These are phyloP conservation scores for Parotia lawesii DNA, from an alignment of 2,113 vertebrate genomes.

Conservation along the genomic window DNA sequence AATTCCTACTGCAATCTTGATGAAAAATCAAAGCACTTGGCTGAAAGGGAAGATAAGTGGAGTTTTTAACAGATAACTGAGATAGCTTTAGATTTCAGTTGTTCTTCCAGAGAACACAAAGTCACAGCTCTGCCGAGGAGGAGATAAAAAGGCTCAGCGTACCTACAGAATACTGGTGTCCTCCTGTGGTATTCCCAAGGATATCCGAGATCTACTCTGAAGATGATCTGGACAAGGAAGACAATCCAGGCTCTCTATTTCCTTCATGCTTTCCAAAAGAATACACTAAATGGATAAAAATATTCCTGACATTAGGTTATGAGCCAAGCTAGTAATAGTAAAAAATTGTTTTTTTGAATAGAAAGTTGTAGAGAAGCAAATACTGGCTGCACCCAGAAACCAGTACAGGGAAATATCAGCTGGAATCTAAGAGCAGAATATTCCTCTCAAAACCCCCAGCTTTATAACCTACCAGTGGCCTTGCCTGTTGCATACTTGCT, in stretches of 20 bases:
- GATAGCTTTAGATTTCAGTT: background rate
- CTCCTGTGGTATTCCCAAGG: background rate
- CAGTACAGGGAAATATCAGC: background rate
- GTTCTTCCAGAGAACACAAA: background rate
- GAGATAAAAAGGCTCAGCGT: background rate
- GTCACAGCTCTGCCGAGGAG: background rate
- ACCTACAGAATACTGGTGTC: background rate
- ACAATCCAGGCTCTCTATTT: background rate
- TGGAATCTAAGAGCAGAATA: background rate
- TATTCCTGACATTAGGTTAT: background rate
- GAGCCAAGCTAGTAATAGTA: background rate
- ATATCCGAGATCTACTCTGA: background rate
- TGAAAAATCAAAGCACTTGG: background rate
- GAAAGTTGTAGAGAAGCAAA: background rate
- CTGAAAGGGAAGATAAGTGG: background rate
- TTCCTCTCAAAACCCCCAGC: background rate
- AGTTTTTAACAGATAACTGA: background rate
- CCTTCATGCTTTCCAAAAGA: background rate
- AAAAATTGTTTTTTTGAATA: background rate
- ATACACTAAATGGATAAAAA: background rate
- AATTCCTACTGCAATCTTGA: background rate
- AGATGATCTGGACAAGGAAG: background rate
- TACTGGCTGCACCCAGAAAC: background rate
- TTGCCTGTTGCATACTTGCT: background rate
- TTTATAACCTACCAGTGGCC: background rate